Evolutionary conservation across 2,797 vertebrate species (phyloP).

Genomic region (Sebastiscus tertius): DNA sequence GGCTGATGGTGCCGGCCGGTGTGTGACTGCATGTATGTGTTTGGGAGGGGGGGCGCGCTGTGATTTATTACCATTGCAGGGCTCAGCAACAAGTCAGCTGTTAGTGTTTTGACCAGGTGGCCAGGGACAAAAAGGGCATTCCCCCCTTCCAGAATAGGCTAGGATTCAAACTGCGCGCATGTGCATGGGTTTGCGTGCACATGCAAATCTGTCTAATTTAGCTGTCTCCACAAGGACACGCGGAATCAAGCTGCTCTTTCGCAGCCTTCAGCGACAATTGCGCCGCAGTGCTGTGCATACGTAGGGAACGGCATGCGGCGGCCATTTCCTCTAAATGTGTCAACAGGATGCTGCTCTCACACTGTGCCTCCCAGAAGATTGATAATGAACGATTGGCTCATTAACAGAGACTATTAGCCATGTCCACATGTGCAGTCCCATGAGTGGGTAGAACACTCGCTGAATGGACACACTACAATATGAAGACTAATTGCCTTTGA

Average conservation of each 20-base stretch:
- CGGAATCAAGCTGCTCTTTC: conserved; percentile 67
- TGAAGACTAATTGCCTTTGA: conserved; percentile 88
- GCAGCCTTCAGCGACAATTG: conserved; percentile 66
- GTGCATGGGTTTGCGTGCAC: conserved; percentile 15
- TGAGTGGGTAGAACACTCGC: conserved; percentile 79
- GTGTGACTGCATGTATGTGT: conserved; percentile 34
- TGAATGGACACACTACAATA: conserved; percentile 85
- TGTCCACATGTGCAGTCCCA: conserved; percentile 84
- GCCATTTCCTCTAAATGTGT: conserved; percentile 79
- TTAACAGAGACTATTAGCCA: conserved; percentile 88
- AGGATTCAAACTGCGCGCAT: conserved; percentile 48
- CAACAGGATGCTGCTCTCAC: conserved; percentile 80
- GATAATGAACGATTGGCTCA: conserved; percentile 88
- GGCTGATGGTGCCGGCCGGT: conserved; percentile 14
- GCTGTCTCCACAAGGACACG: conserved; percentile 69
- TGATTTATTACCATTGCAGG: conserved; percentile 80
- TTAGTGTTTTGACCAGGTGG: conserved; percentile 85
- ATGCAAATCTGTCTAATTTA: conserved; percentile 75
- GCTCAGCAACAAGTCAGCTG: conserved; percentile 84
- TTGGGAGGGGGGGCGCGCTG: conserved; percentile 38
- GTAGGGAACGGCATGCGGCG: conserved; percentile 50
- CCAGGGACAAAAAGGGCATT: conserved; percentile 79
- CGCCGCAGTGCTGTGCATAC: conserved; percentile 52
- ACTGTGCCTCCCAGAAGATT: conserved; percentile 82
- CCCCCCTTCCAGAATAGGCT: conserved; percentile 70